These are phyloP conservation scores for Cataglyphis cursor DNA, from an alignment of 2,888 invertebrate genomes.

Conservation along the genomic window DNA sequence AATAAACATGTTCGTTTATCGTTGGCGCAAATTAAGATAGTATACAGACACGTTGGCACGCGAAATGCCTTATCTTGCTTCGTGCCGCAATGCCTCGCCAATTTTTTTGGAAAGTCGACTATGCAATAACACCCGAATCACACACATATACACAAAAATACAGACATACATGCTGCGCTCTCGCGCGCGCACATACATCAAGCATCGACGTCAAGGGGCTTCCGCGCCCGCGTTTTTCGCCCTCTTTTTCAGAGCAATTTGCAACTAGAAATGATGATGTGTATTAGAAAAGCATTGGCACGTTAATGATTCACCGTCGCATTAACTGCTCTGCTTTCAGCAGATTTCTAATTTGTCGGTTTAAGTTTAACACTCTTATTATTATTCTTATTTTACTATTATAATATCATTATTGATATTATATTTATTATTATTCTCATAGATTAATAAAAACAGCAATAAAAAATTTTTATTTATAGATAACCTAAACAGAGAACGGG, in stretches of 20 bases:
- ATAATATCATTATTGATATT: no score
- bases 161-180: not conserved
- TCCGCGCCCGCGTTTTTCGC: constrained; percentile 39
- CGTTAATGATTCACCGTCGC: constrained; percentile 56
- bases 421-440: no score
- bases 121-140: constrained; percentile 27
- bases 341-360: constrained; percentile 17
- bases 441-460: no score
- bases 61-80: constrained; percentile 55
- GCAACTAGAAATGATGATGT: constrained; percentile 44
- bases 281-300: constrained; percentile 61
- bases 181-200: no score
- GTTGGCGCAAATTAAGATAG: constrained; percentile 41
- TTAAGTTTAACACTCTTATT: not conserved
- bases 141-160: not conserved
- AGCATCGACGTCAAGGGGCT: constrained; percentile 31
- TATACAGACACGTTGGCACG: constrained; percentile 54
- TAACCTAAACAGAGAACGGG: no score
- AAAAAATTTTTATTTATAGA: no score
- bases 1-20: constrained; percentile 40
- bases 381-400: no score
- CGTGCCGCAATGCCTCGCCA: constrained; percentile 46
- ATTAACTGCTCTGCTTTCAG: not conserved
- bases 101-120: constrained; percentile 36
- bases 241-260: constrained; percentile 17